These are phyloP conservation scores for Dufourea novaeangliae DNA, from an alignment of 1,140 invertebrate genomes.

Conservation along the genomic window DNA sequence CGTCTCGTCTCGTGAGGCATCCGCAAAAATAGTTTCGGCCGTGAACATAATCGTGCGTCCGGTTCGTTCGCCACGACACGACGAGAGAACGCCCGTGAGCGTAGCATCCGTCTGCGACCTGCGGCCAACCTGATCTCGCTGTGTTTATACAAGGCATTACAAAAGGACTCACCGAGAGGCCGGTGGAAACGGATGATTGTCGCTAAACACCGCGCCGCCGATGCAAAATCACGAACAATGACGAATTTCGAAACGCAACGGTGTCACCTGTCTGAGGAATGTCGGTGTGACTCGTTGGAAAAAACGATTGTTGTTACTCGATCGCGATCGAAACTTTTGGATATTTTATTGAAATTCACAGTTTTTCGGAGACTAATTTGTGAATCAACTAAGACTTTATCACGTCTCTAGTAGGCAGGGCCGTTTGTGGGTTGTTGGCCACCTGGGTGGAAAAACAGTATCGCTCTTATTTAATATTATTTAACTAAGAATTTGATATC, in stretches of 20 bases:
- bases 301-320: not conserved
- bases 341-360: too few relatives aligned
- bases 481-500: too few relatives aligned
- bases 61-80: slow-evolving; percentile 36
- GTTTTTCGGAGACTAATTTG: too few relatives aligned
- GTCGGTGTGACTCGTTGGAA: not conserved
- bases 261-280: not conserved
- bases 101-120: not conserved
- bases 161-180: not conserved
- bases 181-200: not conserved
- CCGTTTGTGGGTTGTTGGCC: too few relatives aligned
- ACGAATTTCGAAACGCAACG: not conserved
- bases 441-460: too few relatives aligned
- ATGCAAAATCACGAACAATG: not conserved
- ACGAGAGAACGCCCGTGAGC: slow-evolving; percentile 6
- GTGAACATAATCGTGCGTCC: slow-evolving; percentile 45
- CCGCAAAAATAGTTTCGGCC: slow-evolving; percentile 55
- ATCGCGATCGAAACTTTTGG: too few relatives aligned
- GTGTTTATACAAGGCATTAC: slow-evolving; percentile 6
- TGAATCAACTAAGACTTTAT: too few relatives aligned
- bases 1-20: slow-evolving; percentile 40
- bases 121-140: not conserved
- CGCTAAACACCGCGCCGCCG: not conserved
- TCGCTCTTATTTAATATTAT: too few relatives aligned
- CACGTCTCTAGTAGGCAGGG: too few relatives aligned